Conservation (phyloP, 1,140 invertebrate species). For the Lepidostoma basale region DNA sequence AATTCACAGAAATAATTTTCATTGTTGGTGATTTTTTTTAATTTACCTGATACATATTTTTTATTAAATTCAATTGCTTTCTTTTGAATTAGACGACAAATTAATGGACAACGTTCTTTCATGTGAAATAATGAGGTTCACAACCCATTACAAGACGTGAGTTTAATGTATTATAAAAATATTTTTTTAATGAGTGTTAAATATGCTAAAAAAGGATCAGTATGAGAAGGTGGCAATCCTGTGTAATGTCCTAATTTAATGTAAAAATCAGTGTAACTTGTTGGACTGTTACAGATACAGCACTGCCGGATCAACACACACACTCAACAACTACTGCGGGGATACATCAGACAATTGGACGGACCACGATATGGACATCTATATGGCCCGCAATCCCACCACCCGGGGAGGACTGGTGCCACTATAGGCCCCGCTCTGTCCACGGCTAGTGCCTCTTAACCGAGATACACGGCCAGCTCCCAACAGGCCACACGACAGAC, state of each 20-base stretch:
- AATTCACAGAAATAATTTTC: no score
- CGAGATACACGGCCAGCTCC: not conserved
- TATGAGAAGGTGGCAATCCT: constrained; percentile 5
- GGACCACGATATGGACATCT: constrained; percentile 94
- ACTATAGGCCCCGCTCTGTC: constrained; percentile 63
- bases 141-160: no score
- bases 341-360: constrained; percentile 93
- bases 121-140: no score
- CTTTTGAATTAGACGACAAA: no score
- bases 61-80: no score
- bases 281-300: constrained; percentile 63
- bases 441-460: constrained; percentile 15
- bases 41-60: no score
- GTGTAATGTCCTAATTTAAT: constrained; percentile 33
- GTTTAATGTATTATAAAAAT: no score
- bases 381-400: constrained; percentile 89
- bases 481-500: not conserved
- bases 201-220: no score
- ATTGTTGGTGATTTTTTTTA: no score
- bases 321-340: constrained; percentile 73
- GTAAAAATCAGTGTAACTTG: constrained; percentile 46
- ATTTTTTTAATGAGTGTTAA: no score
- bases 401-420: constrained; percentile 83
- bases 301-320: constrained; percentile 75
- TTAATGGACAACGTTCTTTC: no score